phyloP scores from a whole-genome alignment of 2,113 vertebrate genomes.

The Nyctereutes procyonoides region DNA sequence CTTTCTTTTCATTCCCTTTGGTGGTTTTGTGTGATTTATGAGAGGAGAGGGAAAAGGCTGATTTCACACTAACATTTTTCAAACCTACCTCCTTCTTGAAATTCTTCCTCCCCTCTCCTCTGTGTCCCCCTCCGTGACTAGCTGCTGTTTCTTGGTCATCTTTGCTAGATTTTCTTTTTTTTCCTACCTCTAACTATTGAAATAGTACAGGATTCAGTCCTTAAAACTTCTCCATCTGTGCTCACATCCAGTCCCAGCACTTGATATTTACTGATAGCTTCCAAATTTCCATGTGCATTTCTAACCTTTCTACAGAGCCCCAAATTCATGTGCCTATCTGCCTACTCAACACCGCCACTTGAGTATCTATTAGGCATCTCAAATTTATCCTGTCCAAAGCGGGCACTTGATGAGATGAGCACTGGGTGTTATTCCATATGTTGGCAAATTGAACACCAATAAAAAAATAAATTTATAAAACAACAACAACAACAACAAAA shows the following conservation, averaged over 20 bases:
- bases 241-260: background rate
- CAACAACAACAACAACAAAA: too few species aligned
- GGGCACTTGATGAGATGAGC: too few species aligned
- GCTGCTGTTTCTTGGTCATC: background rate
- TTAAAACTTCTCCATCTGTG: background rate
- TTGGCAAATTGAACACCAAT: too few species aligned
- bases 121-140: background rate
- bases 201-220: background rate
- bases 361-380: background rate
- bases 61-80: background rate
- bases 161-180: background rate
- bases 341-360: background rate
- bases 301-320: background rate
- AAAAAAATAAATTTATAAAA: too few species aligned
- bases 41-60: background rate
- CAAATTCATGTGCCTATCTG: background rate
- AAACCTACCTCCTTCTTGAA: background rate
- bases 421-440: too few species aligned
- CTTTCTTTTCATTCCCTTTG: background rate
- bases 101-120: background rate
- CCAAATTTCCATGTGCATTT: background rate
- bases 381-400: background rate
- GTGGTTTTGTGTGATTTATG: slow-evolving; percentile 29
- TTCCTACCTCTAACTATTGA: background rate
- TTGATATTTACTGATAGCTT: background rate